These are phyloP conservation scores for Masticophis lateralis DNA, from an alignment of 2,797 vertebrate genomes.

Conservation along the genomic window DNA sequence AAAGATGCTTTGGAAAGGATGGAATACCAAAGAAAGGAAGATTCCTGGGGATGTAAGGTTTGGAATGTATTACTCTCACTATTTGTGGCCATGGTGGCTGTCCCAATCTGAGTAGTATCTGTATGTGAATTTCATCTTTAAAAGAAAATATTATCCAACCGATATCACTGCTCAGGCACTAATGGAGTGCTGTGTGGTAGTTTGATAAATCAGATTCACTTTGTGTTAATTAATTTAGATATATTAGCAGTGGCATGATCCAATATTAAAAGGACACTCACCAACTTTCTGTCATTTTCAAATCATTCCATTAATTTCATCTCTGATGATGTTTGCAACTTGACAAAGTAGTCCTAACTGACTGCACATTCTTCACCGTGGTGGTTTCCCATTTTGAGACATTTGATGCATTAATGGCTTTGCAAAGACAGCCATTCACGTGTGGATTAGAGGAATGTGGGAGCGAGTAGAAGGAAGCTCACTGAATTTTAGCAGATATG, in stretches of 20 bases:
- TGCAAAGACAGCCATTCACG: background rate
- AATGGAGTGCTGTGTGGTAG: slow-evolving; percentile 27
- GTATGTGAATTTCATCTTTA: background rate
- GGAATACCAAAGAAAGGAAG: background rate
- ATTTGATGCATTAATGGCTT: background rate
- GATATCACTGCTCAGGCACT: background rate
- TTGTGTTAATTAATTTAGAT: slow-evolving; percentile 38
- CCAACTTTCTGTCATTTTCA: background rate
- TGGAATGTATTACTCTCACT: background rate
- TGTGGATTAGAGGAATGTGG: background rate
- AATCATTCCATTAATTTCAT: slow-evolving; percentile 4
- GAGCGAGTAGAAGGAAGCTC: background rate
- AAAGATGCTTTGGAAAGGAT: background rate
- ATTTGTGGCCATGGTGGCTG: background rate
- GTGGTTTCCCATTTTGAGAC: background rate
- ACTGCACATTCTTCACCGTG: background rate
- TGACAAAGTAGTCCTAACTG: background rate
- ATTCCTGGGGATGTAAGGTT: background rate
- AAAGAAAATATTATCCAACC: slow-evolving; percentile 14
- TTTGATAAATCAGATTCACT: slow-evolving; percentile 51
- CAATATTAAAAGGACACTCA: slow-evolving; percentile 36
- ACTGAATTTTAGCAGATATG: background rate
- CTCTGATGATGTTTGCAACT: slow-evolving; percentile 15
- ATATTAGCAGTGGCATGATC: slow-evolving; percentile 23
- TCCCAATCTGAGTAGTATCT: background rate